phyloP scores from a whole-genome alignment of 2,888 invertebrate species.

The Leptinotarsa haldemani region DNA sequence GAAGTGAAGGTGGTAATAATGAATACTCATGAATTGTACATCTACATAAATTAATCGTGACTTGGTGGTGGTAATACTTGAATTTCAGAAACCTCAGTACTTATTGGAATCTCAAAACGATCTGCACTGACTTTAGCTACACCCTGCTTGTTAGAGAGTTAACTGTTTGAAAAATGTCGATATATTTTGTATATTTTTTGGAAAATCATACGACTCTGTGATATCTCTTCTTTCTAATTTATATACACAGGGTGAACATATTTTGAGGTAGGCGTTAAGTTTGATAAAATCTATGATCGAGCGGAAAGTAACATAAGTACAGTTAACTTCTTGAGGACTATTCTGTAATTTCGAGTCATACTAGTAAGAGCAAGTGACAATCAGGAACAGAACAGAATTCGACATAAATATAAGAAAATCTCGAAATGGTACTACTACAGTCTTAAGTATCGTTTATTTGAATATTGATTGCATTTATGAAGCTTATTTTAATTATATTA shows the following conservation, averaged over 20 bases:
- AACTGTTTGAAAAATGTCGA: conserved; percentile 8
- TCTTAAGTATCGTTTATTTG: too few relatives aligned
- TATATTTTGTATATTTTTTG: conserved; percentile 10
- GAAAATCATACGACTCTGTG: conserved; percentile 15
- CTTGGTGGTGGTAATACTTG: background rate
- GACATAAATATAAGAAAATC: background rate
- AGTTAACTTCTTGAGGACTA: background rate
- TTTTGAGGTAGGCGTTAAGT: conserved; percentile 5
- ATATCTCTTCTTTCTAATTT: background rate
- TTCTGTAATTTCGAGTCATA: background rate
- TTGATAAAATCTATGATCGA: conserved; percentile 3
- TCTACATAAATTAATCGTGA: background rate
- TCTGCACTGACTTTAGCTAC: background rate
- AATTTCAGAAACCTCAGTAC: background rate
- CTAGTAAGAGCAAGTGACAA: background rate
- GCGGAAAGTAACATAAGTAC: background rate
- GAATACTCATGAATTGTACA: too few relatives aligned
- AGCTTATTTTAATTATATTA: background rate
- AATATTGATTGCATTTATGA: background rate
- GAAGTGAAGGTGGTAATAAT: too few relatives aligned
- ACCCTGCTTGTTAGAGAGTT: conserved; percentile 7
- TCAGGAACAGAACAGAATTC: background rate
- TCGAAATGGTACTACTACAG: background rate
- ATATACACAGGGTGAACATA: conserved; percentile 12
- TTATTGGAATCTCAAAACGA: conserved; percentile 2